These are phyloP conservation scores for Falco biarmicus DNA, from an alignment of 2,797 vertebrate genomes.

Conservation along the genomic window DNA sequence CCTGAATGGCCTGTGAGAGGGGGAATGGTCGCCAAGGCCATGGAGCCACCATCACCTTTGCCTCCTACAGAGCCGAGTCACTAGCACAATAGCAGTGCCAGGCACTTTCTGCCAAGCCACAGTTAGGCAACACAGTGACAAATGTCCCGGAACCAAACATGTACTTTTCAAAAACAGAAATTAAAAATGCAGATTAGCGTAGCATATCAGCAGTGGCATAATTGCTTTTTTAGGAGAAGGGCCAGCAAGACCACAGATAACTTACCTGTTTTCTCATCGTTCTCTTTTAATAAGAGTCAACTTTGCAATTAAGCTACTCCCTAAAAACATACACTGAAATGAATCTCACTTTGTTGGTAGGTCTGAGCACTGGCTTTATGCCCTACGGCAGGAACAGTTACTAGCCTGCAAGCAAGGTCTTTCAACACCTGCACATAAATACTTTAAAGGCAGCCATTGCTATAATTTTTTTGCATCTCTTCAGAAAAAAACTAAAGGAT, in stretches of 20 bases:
- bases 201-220: not conserved
- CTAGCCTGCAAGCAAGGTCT: not conserved
- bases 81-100: not conserved
- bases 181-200: constrained; percentile 4
- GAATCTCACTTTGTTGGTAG: not conserved
- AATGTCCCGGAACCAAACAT: not conserved
- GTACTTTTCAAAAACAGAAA: constrained; percentile 3
- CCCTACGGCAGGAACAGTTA: not conserved
- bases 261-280: not conserved
- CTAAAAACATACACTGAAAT: constrained; percentile 13
- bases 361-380: not conserved
- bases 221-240: not conserved
- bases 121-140: not conserved
- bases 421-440: not conserved
- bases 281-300: not conserved
- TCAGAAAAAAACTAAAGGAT: not conserved
- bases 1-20: fast-evolving
- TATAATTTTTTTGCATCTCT: not conserved
- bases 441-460: not conserved
- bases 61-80: not conserved
- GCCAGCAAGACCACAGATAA: not conserved
- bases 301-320: not conserved
- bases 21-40: not conserved
- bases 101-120: not conserved
- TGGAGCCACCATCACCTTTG: not conserved